Percentiles rank a stretch among this genome's conserved stretches.
These are phyloP conservation scores for Rhegmatorhina hoffmannsi DNA, from an alignment of 2,113 vertebrate genomes.

Conservation along the genomic window DNA sequence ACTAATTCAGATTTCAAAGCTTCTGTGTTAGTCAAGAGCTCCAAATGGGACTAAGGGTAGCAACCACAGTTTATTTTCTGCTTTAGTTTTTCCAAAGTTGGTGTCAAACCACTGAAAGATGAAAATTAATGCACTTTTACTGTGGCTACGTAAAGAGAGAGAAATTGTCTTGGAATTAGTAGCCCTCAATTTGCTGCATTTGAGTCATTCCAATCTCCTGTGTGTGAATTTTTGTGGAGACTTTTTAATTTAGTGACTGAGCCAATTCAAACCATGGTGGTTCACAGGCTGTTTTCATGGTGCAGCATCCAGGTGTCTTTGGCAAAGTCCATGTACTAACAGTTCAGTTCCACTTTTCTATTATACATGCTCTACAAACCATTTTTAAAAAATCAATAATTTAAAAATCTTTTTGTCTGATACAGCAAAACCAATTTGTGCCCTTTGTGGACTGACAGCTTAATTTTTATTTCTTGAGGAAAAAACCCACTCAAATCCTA, in stretches of 20 bases:
- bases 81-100: neutral
- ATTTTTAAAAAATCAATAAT: neutral
- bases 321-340: neutral
- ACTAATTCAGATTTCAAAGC: neutral
- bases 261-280: neutral
- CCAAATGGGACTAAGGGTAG: neutral
- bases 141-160: neutral
- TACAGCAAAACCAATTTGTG: neutral
- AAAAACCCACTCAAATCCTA: neutral
- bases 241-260: constrained; percentile 6
- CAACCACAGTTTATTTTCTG: neutral
- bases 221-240: neutral
- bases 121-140: neutral
- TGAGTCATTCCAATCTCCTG: neutral
- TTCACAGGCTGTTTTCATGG: neutral
- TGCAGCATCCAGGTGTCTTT: neutral
- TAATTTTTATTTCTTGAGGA: constrained; percentile 41
- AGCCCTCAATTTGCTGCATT: neutral
- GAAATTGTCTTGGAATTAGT: neutral
- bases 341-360: neutral
- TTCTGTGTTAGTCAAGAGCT: neutral
- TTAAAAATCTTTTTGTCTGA: neutral
- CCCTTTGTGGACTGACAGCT: neutral
- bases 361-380: neutral
- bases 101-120: neutral